Percentiles rank a stretch among this genome's conserved stretches.
These are phyloP conservation scores for Drosophila asahinai DNA, from an alignment of 1,140 invertebrate species.

Conservation along the genomic window DNA sequence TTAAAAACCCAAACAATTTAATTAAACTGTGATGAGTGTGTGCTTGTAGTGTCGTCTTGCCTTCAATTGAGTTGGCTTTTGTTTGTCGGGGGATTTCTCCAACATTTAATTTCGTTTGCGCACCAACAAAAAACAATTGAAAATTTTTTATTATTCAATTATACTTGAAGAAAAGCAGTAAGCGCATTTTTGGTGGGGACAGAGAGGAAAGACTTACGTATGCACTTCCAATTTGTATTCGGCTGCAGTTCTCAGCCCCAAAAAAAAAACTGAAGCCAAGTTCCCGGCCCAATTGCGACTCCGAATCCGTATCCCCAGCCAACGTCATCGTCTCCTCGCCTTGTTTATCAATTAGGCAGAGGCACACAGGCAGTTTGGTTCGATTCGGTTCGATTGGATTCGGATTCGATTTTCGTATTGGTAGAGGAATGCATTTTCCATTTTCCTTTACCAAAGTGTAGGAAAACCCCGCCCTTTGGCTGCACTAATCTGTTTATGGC, in stretches of 20 bases:
- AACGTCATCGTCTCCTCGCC: conserved; percentile 39
- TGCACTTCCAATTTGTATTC: conserved; percentile 48
- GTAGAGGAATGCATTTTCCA: conserved; percentile 54
- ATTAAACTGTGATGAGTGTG: conserved; percentile 64
- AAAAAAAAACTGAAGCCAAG: conserved; percentile 17
- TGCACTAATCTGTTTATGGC: conserved; percentile 79
- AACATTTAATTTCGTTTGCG: conserved; percentile 46
- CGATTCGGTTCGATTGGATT: conserved; percentile 19
- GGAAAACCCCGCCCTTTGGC: neutral
- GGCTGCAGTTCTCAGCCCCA: conserved; percentile 1
- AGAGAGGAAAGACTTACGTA: conserved; percentile 20
- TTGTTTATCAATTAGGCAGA: conserved; percentile 81
- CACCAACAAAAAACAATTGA: conserved; percentile 61
- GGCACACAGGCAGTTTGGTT: conserved; percentile 60
- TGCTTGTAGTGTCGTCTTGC: conserved; percentile 15
- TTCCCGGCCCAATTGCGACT: conserved; percentile 19
- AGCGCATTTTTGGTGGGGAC: conserved; percentile 16
- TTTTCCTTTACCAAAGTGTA: conserved; percentile 29
- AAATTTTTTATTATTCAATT: conserved; percentile 78
- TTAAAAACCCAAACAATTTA: conserved; percentile 47
- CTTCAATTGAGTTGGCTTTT: conserved; percentile 31
- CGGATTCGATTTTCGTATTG: conserved; percentile 24
- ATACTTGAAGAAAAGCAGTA: conserved; percentile 34
- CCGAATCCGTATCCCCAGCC: conserved; percentile 5
- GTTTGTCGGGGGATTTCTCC: conserved; percentile 44